A percentile compares a stretch with the other conserved stretches of the same genome.
phyloP scores from a whole-genome alignment of 2,113 vertebrate genomes.

The Setophaga coronata region DNA sequence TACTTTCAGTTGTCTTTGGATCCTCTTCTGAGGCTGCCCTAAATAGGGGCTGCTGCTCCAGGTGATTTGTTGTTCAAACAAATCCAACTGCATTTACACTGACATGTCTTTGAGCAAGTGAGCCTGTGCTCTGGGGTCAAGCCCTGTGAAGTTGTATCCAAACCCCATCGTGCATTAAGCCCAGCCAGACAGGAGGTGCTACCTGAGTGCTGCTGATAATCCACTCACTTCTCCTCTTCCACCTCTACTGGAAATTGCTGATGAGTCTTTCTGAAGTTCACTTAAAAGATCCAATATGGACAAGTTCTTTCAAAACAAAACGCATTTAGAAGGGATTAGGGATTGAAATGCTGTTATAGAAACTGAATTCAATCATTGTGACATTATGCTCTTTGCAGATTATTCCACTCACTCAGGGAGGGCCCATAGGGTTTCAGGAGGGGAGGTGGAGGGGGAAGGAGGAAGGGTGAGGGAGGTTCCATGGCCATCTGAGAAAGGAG shows the following conservation, averaged over 20 bases:
- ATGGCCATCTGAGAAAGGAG: not conserved
- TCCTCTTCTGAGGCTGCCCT: not conserved
- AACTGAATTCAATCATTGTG: not conserved
- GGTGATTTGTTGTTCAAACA: not conserved
- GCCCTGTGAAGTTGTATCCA: not conserved
- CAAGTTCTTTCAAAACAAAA: not conserved
- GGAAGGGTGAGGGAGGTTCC: not conserved
- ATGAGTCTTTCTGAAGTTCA: not conserved
- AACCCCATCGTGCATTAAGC: not conserved
- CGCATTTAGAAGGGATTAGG: not conserved
- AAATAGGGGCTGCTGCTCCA: not conserved
- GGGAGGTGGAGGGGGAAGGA: not conserved
- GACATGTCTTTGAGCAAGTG: not conserved
- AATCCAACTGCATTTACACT: not conserved
- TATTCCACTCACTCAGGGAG: not conserved
- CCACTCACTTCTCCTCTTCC: not conserved
- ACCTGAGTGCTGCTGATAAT: conserved; percentile 23
- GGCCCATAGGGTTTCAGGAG: not conserved
- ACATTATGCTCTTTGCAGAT: not conserved
- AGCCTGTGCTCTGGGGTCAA: conserved; percentile 37
- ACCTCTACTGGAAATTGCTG: not conserved
- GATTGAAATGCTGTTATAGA: not conserved
- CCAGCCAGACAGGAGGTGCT: conserved; percentile 9
- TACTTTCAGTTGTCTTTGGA: not conserved
- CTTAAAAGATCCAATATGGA: not conserved